Evolutionary conservation across 2,797 vertebrate species (phyloP).

Genomic region (Sebastiscus tertius): DNA sequence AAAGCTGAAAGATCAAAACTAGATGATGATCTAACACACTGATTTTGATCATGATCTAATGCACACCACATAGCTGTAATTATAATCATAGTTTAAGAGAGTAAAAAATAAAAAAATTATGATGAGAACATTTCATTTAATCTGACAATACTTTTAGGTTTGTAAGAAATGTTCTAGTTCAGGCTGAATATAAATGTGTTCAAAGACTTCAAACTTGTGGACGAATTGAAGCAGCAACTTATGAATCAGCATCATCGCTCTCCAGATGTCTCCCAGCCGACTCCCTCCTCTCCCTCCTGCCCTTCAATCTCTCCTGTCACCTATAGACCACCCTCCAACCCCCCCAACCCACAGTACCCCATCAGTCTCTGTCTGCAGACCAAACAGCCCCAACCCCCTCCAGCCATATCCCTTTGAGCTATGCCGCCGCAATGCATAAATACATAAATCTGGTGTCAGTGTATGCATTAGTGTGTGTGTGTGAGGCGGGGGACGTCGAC

Average conservation of each 20-base stretch:
- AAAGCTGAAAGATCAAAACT: neutral
- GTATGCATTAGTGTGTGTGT: slow-evolving; percentile 16
- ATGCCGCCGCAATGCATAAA: slow-evolving; percentile 75
- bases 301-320: slow-evolving; percentile 67
- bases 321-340: slow-evolving; percentile 32
- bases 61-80: slow-evolving; percentile 26
- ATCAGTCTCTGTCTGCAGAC: slow-evolving; percentile 68
- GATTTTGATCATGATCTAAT: neutral
- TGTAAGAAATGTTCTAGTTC: neutral
- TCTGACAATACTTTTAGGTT: neutral
- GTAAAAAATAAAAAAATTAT: slow-evolving; percentile 40
- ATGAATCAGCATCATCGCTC: slow-evolving; percentile 58
- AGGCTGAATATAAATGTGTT: neutral
- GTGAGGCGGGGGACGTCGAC: slow-evolving; percentile 39
- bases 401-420: slow-evolving; percentile 70
- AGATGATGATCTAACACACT: neutral
- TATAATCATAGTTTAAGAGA: slow-evolving; percentile 48
- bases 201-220: neutral
- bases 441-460: slow-evolving; percentile 78
- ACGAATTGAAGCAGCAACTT: neutral
- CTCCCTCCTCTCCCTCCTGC: slow-evolving; percentile 25
- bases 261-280: slow-evolving; percentile 68
- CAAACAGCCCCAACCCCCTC: slow-evolving; percentile 54
- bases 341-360: slow-evolving; percentile 18
- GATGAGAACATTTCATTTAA: slow-evolving; percentile 37